These are phyloP conservation scores for Chaetodon auriga DNA, from an alignment of 2,113 vertebrate species.

Conservation along the genomic window DNA sequence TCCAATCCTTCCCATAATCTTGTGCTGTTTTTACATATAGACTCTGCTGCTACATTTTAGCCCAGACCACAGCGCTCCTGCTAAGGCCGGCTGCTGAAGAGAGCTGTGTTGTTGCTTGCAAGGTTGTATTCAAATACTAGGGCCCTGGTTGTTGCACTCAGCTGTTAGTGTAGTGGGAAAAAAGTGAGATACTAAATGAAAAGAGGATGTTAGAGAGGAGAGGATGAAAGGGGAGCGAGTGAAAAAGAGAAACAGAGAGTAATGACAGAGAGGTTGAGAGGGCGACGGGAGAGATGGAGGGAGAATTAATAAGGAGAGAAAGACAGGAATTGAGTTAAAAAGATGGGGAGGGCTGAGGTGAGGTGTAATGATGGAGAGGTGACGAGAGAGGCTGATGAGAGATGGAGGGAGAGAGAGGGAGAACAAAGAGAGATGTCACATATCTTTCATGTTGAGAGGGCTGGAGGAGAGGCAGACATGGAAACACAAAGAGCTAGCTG, in stretches of 20 bases:
- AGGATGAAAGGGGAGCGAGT: slow-evolving; percentile 34
- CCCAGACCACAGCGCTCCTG: slow-evolving; percentile 12
- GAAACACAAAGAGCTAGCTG: slow-evolving; percentile 56
- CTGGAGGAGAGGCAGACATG: slow-evolving; percentile 52
- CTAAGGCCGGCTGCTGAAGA: slow-evolving; percentile 20
- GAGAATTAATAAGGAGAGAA: slow-evolving; percentile 63
- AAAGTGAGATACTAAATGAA: slow-evolving; percentile 41
- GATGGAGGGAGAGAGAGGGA: slow-evolving; percentile 44
- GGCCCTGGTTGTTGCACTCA: slow-evolving; percentile 19
- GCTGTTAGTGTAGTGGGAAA: slow-evolving; percentile 31
- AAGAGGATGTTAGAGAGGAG: slow-evolving; percentile 43
- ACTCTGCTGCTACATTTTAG: slow-evolving; percentile 5
- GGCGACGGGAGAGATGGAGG: slow-evolving; percentile 47
- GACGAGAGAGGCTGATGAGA: slow-evolving; percentile 65
- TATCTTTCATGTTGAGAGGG: slow-evolving; percentile 68
- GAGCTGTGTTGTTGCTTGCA: slow-evolving; percentile 29
- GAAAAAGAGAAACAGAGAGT: slow-evolving; percentile 28
- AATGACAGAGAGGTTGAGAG: slow-evolving; percentile 56
- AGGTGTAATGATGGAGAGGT: slow-evolving; percentile 69
- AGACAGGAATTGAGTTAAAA: slow-evolving; percentile 62
- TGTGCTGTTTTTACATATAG: neutral
- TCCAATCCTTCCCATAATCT: slow-evolving; percentile 32
- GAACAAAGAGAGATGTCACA: slow-evolving; percentile 72
- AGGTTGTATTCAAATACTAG: slow-evolving; percentile 45
- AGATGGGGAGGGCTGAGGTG: slow-evolving; percentile 40